A percentile compares a stretch with the other conserved stretches of the same genome.
These are phyloP conservation scores for Leptinotarsa tumamoca DNA, from an alignment of 2,888 invertebrate genomes.

Conservation along the genomic window DNA sequence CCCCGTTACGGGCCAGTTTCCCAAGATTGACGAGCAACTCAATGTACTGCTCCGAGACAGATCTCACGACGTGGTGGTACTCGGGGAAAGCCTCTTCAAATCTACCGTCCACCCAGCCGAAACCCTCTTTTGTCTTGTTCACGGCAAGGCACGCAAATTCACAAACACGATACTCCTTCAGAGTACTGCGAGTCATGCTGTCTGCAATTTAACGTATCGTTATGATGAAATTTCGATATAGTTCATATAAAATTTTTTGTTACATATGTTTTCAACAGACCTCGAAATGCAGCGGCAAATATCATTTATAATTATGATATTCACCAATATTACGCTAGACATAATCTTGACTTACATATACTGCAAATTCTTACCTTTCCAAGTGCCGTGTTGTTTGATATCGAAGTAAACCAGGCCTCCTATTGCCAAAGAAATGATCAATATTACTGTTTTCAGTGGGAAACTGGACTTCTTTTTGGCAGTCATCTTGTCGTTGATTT, in stretches of 20 bases:
- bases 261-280: no score
- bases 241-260: no score
- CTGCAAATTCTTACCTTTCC: conserved; percentile 72
- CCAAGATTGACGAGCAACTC: conserved; percentile 73
- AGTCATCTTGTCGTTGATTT: conserved; percentile 67
- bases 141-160: conserved; percentile 75
- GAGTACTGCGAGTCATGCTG: conserved; percentile 71
- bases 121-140: conserved; percentile 72
- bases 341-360: neutral
- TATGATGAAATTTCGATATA: no score
- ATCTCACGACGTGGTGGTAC: conserved; percentile 71
- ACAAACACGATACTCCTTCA: conserved; percentile 75
- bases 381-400: conserved; percentile 74
- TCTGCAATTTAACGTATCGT: conserved; percentile 28
- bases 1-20: conserved; percentile 69
- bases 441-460: conserved; percentile 76
- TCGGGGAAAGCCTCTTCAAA: conserved; percentile 77
- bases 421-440: conserved; percentile 73
- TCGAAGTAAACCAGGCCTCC: conserved; percentile 75
- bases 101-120: conserved; percentile 75
- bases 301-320: neutral
- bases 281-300: no score
- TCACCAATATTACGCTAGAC: neutral
- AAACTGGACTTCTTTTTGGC: conserved; percentile 63
- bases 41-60: conserved; percentile 73